Conservation (phyloP, 64 coral and sea anemone species). For the Porites australiensis region DNA sequence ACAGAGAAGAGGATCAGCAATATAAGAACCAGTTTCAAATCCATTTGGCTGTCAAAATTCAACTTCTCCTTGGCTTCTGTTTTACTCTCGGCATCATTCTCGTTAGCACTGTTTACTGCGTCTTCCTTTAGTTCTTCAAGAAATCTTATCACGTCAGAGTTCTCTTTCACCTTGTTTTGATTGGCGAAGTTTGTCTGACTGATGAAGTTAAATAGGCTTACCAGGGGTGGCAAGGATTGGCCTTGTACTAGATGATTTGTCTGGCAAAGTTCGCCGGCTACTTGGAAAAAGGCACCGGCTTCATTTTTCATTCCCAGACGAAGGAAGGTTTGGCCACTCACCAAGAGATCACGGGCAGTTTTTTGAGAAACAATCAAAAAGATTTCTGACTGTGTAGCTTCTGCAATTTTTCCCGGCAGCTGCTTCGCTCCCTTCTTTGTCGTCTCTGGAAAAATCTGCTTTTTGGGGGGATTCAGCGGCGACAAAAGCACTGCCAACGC, state of each 20-base stretch:
- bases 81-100: neutral
- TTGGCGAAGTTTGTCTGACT: neutral
- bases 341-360: neutral
- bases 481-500: neutral
- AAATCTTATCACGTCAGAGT: neutral
- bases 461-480: neutral
- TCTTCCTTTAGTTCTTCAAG: neutral
- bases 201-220: neutral
- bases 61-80: too few species aligned
- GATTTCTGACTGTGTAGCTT: neutral
- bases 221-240: too few species aligned
- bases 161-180: neutral
- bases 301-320: constrained; percentile 15
- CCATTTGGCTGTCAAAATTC: neutral
- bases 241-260: too few species aligned
- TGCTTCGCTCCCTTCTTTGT: neutral
- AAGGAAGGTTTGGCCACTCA: neutral
- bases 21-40: neutral
- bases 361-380: neutral
- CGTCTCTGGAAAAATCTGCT: too few species aligned
- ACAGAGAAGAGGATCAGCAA: neutral
- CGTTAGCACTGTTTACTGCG: neutral
- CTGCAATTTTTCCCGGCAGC: too few species aligned
- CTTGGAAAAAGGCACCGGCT: neutral
- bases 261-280: neutral